phyloP scores from a whole-genome alignment of 1,140 invertebrate genomes.

The Holotrichia oblita region DNA sequence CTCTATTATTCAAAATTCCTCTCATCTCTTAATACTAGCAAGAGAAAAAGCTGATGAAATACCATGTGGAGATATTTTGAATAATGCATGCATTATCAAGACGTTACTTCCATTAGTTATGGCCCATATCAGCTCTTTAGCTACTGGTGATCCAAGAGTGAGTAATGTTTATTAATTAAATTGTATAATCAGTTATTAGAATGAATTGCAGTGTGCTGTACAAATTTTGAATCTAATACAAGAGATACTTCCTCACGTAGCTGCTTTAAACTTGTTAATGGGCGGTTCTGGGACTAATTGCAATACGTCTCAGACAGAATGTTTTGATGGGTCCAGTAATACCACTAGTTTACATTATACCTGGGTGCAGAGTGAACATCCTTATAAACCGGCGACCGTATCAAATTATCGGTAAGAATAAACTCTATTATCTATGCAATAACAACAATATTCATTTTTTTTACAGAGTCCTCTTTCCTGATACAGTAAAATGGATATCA shows the following conservation, averaged over 20 bases:
- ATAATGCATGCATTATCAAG: conserved; percentile 68
- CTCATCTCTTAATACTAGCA: conserved; percentile 76
- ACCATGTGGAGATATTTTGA: conserved; percentile 66
- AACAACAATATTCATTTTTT: no score
- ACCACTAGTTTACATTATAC: conserved; percentile 89
- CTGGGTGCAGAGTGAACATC: conserved; percentile 95
- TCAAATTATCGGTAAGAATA: conserved; percentile 83
- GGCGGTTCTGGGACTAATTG: conserved; percentile 50
- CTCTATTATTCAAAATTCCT: conserved; percentile 77
- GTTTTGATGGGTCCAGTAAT: conserved; percentile 55
- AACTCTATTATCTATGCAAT: no score
- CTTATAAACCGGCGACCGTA: conserved; percentile 91
- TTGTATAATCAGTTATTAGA: neutral
- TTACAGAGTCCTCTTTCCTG: conserved; percentile 85
- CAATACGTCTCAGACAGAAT: conserved; percentile 46
- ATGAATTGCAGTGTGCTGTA: conserved; percentile 79
- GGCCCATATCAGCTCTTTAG: conserved; percentile 83
- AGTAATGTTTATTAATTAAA: conserved; percentile 47
- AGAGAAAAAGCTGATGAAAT: conserved; percentile 70
- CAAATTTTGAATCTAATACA: conserved; percentile 90
- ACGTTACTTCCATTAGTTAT: conserved; percentile 82
- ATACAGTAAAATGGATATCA: conserved; percentile 88
- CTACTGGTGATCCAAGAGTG: conserved; percentile 83
- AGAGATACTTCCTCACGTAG: conserved; percentile 89
- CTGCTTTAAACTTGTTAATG: conserved; percentile 80